Evolutionary conservation across 2,113 vertebrate genomes (phyloP).

Genomic region (Thymallus thymallus): DNA sequence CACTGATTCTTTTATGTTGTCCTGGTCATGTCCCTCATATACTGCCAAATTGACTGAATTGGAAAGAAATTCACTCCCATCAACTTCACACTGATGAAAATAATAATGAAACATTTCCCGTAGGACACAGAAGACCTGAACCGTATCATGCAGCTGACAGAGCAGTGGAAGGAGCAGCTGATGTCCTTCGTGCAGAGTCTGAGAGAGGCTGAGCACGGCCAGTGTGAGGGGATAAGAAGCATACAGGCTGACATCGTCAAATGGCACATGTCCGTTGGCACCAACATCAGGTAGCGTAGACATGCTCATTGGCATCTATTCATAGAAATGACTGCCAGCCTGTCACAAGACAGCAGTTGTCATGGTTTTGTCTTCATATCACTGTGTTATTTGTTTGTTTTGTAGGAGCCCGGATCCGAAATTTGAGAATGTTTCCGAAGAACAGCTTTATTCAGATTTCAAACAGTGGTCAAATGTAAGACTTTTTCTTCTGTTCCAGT

Average conservation of each 20-base stretch:
- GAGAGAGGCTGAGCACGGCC: slow-evolving; percentile 62
- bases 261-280: slow-evolving; percentile 63
- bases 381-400: neutral
- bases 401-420: slow-evolving; percentile 49
- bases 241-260: slow-evolving; percentile 62
- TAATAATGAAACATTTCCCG: neutral
- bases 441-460: slow-evolving; percentile 57
- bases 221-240: slow-evolving; percentile 54
- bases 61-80: too few relatives aligned
- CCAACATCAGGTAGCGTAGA: slow-evolving; percentile 59
- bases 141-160: slow-evolving; percentile 64
- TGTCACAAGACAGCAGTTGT: neutral
- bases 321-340: neutral
- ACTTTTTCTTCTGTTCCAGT: neutral
- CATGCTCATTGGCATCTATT: neutral
- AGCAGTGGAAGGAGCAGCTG: slow-evolving; percentile 70
- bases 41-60: too few relatives aligned
- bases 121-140: slow-evolving; percentile 78
- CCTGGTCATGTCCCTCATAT: too few relatives aligned
- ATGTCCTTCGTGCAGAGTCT: slow-evolving; percentile 56
- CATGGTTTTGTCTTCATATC: neutral
- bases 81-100: too few relatives aligned
- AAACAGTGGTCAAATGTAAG: slow-evolving; percentile 67
- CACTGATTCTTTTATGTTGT: too few relatives aligned
- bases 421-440: slow-evolving; percentile 43